Percentiles rank a stretch among this genome's conserved stretches.
phyloP scores from a whole-genome alignment of 2,888 invertebrate genomes.

The Iphiclides podalirius region DNA sequence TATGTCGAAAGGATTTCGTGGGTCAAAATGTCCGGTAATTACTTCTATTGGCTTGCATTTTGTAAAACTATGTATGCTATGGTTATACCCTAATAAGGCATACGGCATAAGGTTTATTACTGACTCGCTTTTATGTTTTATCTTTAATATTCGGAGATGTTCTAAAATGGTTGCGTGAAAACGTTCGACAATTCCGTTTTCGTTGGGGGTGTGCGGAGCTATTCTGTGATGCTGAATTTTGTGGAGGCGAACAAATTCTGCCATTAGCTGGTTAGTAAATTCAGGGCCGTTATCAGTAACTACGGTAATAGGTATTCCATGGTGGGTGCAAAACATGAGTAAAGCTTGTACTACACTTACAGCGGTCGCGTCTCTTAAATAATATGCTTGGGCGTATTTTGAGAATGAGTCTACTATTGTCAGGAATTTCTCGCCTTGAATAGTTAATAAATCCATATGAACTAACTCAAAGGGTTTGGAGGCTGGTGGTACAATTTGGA shows the following conservation, averaged over 20 bases:
- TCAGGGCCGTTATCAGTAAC: constrained; percentile 15
- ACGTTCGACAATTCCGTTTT: too few species aligned
- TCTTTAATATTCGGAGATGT: not conserved
- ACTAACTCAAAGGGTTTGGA: constrained; percentile 15
- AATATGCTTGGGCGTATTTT: constrained; percentile 21
- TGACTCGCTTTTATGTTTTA: not conserved
- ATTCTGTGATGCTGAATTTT: not conserved
- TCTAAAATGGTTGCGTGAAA: too few species aligned
- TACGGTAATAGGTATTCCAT: constrained; percentile 11
- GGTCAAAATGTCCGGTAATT: constrained; percentile 1
- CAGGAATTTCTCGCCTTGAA: constrained; percentile 17
- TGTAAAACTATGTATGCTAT: constrained; percentile 1
- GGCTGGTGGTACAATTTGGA: constrained; percentile 10
- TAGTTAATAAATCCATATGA: constrained; percentile 17
- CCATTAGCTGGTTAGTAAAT: constrained; percentile 17
- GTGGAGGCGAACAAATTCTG: not conserved
- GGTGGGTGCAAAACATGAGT: constrained; percentile 14
- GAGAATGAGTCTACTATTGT: constrained; percentile 19
- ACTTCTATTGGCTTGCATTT: constrained; percentile 4
- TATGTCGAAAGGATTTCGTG: constrained; percentile 1
- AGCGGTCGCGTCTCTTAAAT: constrained; percentile 5
- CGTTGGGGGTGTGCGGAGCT: too few species aligned
- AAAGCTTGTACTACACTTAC: constrained; percentile 14
- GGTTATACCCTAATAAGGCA: too few species aligned
- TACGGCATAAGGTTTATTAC: not conserved